Base-by-base conservation (phyloP, 2,113 vertebrate species). In the Aphyosemion australe region DNA sequence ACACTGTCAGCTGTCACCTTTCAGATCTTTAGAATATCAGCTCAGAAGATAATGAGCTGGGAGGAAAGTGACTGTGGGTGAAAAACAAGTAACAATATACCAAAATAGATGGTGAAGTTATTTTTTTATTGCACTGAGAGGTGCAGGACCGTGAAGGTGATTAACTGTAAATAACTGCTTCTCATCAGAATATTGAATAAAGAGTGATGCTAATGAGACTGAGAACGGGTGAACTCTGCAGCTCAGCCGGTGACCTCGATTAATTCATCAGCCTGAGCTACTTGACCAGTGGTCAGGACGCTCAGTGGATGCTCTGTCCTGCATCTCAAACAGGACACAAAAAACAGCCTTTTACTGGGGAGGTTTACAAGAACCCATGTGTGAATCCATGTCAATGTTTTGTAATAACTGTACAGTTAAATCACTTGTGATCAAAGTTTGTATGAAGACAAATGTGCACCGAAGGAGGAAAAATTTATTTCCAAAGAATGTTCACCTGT, bases 1-100 rank as follows among this genome's bases (percentile, higher is more conserved):
- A 90, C 86, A 83, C 91, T 89, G 90, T 92, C 91, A 87, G 90
- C 86, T 91, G 92, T 92, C 80, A 89, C 86, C 91, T 94, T 94
- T 92, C 26, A n/a, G 53, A 56, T 79, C 78, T 47, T n/a, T 85
- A 82, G 55, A 85, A 89, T 76, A 87, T 81, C 79, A 82, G 83
- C 80, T 88, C 26, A 26, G 26, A 26, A 26, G 26, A 26, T 26
- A 26, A 26, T 26, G 26, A 37, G 58, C 73, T 61, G 62, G 76
- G 69, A 55, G 58, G 66, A 3, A 32, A 48, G 47, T 71, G 68
- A 37, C 34, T 37, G 7, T 37, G 34, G 4, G 1, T n/a, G n/a
- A n/a, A n/a, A n/a, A n/a, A n/a, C n/a, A 37, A 37, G 1, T 26
- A 26, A 26, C 26, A 37, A 37, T 8, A 8, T 8, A 1, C 34